Evolutionary conservation across 2,797 vertebrate genomes (phyloP).

Genomic region (Diplodus puntazzo): DNA sequence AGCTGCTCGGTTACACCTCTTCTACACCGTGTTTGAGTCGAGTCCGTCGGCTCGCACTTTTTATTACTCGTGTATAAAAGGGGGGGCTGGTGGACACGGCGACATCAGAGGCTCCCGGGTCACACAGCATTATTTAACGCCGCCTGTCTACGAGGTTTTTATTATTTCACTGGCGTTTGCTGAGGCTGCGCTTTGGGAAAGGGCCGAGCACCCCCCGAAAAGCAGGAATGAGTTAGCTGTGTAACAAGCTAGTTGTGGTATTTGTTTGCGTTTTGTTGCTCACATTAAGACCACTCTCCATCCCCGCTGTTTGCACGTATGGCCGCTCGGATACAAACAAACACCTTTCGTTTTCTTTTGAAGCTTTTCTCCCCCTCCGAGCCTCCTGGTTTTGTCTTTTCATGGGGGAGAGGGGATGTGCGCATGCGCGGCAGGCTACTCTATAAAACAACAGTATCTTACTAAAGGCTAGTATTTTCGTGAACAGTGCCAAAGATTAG

Average conservation of each 20-base stretch:
- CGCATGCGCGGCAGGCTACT: slow-evolving; percentile 5
- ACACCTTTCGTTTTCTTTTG: neutral
- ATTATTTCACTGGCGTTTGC: neutral
- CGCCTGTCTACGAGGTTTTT: neutral
- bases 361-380: slow-evolving; percentile 1
- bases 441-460: slow-evolving; percentile 14
- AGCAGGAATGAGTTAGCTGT: too few relatives aligned
- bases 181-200: neutral
- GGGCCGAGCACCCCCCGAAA: neutral
- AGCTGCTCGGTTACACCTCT: neutral
- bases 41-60: slow-evolving; percentile 40
- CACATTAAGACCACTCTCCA: neutral
- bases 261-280: neutral
- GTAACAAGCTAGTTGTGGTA: slow-evolving; percentile 1
- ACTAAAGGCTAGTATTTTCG: neutral
- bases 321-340: neutral
- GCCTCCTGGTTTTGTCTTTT: slow-evolving; percentile 19
- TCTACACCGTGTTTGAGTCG: slow-evolving; percentile 6
- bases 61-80: slow-evolving; percentile 42
- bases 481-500: slow-evolving; percentile 15
- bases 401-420: slow-evolving; percentile 12
- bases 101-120: slow-evolving; percentile 38
- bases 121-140: slow-evolving; percentile 11
- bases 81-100: slow-evolving; percentile 35
- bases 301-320: neutral